Evolutionary conservation across 2,888 invertebrate species (phyloP).

Genomic region (Operophtera brumata): DNA sequence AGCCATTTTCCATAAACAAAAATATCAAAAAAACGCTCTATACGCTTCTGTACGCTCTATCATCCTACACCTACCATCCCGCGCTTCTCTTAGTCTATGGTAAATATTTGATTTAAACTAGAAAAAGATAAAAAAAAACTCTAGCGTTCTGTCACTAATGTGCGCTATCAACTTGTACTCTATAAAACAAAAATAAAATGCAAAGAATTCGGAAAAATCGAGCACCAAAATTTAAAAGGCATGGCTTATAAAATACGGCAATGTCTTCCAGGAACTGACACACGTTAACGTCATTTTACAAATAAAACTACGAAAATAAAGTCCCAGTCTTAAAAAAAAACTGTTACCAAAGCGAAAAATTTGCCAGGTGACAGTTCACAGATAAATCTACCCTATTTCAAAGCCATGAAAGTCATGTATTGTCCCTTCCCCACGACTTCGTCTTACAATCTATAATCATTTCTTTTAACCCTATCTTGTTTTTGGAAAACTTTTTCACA

Average conservation of each 20-base stretch:
- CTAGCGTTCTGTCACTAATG: conserved; percentile 46
- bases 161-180: conserved; percentile 43
- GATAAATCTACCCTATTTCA: neutral
- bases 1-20: conserved; percentile 6
- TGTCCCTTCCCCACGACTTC: conserved; percentile 20
- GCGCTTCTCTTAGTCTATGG: conserved; percentile 49
- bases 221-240: conserved; percentile 37
- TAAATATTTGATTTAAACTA: conserved; percentile 47
- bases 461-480: conserved; percentile 1
- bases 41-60: conserved; percentile 59
- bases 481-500: too few species aligned
- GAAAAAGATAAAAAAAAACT: conserved; percentile 36
- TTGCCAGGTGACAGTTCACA: neutral
- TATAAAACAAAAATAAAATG: conserved; percentile 39
- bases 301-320: too few species aligned
- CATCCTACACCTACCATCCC: conserved; percentile 49
- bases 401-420: conserved; percentile 34
- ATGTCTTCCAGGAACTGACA: neutral
- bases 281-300: neutral
- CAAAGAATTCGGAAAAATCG: conserved; percentile 41
- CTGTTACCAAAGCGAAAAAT: too few species aligned
- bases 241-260: neutral
- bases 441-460: conserved; percentile 23
- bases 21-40: conserved; percentile 33
- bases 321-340: too few species aligned